A percentile compares a stretch with the other conserved stretches of the same genome.
Conservation (phyloP, 2,797 vertebrate genomes). For the Gallinago solitaria region DNA sequence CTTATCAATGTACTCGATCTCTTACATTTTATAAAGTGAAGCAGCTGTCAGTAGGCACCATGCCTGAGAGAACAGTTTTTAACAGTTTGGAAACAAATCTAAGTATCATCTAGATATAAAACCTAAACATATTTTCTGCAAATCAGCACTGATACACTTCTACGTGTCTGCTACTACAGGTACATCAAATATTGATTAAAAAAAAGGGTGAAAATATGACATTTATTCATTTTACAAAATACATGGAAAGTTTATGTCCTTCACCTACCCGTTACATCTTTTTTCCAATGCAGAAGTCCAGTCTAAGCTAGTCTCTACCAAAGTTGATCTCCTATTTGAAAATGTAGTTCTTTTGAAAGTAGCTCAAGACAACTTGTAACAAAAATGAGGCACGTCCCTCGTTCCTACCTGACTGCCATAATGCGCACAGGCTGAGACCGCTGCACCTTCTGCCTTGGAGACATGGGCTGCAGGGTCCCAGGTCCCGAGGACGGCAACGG, state of each 20-base stretch:
- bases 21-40: neutral
- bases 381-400: neutral
- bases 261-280: neutral
- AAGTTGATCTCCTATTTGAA: neutral
- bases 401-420: slow-evolving; percentile 87
- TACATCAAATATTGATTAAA: neutral
- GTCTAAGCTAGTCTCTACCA: rapidly evolving
- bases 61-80: neutral
- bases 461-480: slow-evolving; percentile 54
- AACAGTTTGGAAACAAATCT: neutral
- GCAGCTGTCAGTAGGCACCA: neutral
- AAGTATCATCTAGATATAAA: neutral
- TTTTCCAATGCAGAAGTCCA: neutral
- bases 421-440: slow-evolving; percentile 94
- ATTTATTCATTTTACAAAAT: neutral
- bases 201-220: neutral
- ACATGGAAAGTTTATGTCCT: neutral
- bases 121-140: neutral
- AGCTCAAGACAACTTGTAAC: no score
- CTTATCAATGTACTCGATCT: neutral
- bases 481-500: slow-evolving; percentile 61
- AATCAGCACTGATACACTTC: neutral
- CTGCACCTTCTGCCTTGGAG: slow-evolving; percentile 78
- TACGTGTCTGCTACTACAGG: neutral
- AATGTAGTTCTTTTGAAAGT: rapidly evolving